Evolutionary conservation across 2,113 vertebrate genomes (phyloP), one percentile per base, ranked within the genome.

Genomic region (Apodemus sylvaticus): DNA sequence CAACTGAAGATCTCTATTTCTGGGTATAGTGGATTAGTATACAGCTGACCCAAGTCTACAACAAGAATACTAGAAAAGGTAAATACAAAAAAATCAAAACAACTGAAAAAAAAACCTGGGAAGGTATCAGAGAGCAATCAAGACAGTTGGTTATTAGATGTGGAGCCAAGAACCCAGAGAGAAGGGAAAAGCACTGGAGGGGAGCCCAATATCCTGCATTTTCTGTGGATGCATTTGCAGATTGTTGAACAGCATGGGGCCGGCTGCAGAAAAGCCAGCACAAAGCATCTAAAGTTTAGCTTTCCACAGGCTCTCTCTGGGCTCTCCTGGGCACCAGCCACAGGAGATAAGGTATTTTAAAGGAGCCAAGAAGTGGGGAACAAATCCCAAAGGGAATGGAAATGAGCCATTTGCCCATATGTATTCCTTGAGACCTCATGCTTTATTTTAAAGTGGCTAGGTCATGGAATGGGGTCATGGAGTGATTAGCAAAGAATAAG

Each of bases 1-100:
- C 85, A 81, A 92, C 55, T 82, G 60, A 68, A 77, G 71, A 77
- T 89, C 92, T 94, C 76, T 89, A 42, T 68, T 94, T 92, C 81
- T 86, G 60, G 58, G 51, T 73, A 19, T 89, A 86, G 94, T 81
- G n/a, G 45, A 81, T 86, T 91, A 64, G 66, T 85, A 58, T 89
- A 89, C 24, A 93, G 60, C 76, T 92, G 88, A 95, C 91, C 68
- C 70, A 68, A 62, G 48, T 29, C n/a, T 31, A 85, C 53, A n/a
- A 64, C 81, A 94, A 62, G 82, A 92, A 94, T 29, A 14, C 22
- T 3, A 66, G 68, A 20, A 89, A 96, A 89, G 48, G 36, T 79
- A 92, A 93, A 85, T 64, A 78, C n/a, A 87, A 71, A 36, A 87
- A 24, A 19, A 53, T 7, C 16, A 45, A 86, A 66, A 86, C 29